Percentiles rank a stretch among this genome's conserved stretches.
These are phyloP conservation scores for Nyctalus aviator DNA, from an alignment of 2,797 vertebrate species.

Conservation along the genomic window DNA sequence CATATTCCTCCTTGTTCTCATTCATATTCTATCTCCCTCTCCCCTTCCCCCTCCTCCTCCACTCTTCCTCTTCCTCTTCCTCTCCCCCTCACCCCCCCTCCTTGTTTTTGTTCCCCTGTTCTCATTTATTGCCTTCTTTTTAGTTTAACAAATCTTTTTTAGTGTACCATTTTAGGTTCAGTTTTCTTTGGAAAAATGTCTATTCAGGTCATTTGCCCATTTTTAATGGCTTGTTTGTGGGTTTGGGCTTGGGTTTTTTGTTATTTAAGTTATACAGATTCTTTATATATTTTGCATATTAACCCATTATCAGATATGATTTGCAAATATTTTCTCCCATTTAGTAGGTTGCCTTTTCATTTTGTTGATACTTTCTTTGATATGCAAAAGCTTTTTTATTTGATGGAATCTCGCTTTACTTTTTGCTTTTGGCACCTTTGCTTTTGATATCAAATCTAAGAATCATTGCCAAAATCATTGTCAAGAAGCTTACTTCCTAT, in stretches of 20 bases:
- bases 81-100: too few relatives aligned
- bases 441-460: constrained; percentile 2
- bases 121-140: neutral
- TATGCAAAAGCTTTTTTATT: constrained; percentile 29
- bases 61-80: too few relatives aligned
- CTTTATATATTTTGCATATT: constrained; percentile 30
- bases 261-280: neutral
- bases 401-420: neutral
- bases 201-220: neutral
- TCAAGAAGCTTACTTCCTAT: neutral
- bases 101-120: neutral
- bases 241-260: neutral
- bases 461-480: neutral
- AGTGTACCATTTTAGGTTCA: neutral
- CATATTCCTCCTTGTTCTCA: neutral
- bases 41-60: too few relatives aligned
- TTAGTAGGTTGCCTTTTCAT: neutral
- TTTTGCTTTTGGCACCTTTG: constrained; percentile 27
- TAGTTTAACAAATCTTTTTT: neutral
- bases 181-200: neutral
- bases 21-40: neutral
- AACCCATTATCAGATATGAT: neutral
- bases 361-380: neutral
- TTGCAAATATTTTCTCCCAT: constrained; percentile 7
- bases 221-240: neutral